Percentiles rank a stretch among this genome's conserved stretches.
phyloP scores from a whole-genome alignment of 2,113 vertebrate genomes.

The Nansenia antarctica region DNA sequence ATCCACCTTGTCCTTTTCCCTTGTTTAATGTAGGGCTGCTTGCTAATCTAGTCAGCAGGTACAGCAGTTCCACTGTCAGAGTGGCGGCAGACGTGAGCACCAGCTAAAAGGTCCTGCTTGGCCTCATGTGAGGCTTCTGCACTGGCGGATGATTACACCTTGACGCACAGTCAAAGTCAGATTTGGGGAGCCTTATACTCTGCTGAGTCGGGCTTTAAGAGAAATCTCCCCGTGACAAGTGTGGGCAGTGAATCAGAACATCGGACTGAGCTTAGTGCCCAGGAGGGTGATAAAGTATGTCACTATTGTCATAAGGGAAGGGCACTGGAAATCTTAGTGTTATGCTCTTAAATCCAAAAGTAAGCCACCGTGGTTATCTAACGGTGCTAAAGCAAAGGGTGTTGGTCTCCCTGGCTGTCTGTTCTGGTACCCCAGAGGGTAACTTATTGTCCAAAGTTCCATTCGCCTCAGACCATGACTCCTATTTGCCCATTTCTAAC shows the following conservation, averaged over 20 bases:
- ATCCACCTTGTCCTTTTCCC: too few relatives aligned
- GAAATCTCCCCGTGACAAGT: not conserved
- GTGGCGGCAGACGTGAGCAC: too few relatives aligned
- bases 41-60: too few relatives aligned
- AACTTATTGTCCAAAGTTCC: not conserved
- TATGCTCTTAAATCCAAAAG: too few relatives aligned
- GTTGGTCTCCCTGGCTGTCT: not conserved
- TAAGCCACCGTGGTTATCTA: too few relatives aligned
- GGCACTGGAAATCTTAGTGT: too few relatives aligned
- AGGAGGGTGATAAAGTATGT: not conserved
- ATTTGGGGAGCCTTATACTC: not conserved
- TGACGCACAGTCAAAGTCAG: not conserved
- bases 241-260: not conserved
- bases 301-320: not conserved
- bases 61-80: too few relatives aligned
- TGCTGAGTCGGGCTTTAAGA: not conserved
- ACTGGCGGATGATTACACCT: not conserved
- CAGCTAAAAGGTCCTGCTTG: too few relatives aligned
- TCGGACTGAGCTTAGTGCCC: too few relatives aligned
- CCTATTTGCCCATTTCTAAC: not conserved
- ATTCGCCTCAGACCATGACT: not conserved
- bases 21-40: too few relatives aligned
- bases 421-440: not conserved
- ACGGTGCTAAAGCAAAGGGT: too few relatives aligned
- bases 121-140: not conserved